phyloP scores from a whole-genome alignment of 2,888 invertebrate genomes.

The Aspidiotus destructor region DNA sequence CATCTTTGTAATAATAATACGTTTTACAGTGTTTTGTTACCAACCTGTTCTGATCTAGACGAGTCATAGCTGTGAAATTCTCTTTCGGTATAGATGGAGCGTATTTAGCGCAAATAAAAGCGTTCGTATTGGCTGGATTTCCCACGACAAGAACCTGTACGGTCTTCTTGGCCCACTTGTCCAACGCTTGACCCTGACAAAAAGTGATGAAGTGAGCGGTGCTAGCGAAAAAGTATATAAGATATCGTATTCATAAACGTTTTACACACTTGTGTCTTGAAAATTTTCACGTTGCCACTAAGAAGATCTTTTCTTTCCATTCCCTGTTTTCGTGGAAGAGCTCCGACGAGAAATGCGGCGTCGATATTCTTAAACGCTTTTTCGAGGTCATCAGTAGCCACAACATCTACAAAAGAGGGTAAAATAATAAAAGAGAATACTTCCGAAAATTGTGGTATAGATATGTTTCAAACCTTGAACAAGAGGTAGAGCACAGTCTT shows the following conservation, averaged over 20 bases:
- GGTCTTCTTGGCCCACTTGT: slow-evolving; percentile 79
- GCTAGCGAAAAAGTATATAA: not conserved
- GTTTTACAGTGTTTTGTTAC: not conserved
- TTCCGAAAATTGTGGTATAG: not conserved
- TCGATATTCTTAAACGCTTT: slow-evolving; percentile 93
- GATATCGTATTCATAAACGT: not conserved
- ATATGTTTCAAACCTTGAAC: slow-evolving; percentile 50
- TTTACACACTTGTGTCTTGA: slow-evolving; percentile 65
- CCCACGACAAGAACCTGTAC: slow-evolving; percentile 96
- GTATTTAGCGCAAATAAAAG: slow-evolving; percentile 86
- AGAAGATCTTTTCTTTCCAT: slow-evolving; percentile 98
- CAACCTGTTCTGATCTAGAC: slow-evolving; percentile 80
- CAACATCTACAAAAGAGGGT: slow-evolving; percentile 49
- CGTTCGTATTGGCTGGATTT: slow-evolving; percentile 99
- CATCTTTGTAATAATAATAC: not conserved
- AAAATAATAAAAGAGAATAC: not conserved
- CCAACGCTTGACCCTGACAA: slow-evolving; percentile 69
- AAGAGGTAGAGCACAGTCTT: slow-evolving; percentile 88
- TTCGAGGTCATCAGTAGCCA: slow-evolving; percentile 77
- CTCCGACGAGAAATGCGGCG: slow-evolving; percentile 92
- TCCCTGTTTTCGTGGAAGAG: slow-evolving; percentile 94
- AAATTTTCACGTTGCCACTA: slow-evolving; percentile 95
- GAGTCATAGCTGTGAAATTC: slow-evolving; percentile 96
- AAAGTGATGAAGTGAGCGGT: not conserved
- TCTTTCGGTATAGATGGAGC: slow-evolving; percentile 91